phyloP scores from a whole-genome alignment of 2,797 vertebrate species.

The Botia kubotai region DNA sequence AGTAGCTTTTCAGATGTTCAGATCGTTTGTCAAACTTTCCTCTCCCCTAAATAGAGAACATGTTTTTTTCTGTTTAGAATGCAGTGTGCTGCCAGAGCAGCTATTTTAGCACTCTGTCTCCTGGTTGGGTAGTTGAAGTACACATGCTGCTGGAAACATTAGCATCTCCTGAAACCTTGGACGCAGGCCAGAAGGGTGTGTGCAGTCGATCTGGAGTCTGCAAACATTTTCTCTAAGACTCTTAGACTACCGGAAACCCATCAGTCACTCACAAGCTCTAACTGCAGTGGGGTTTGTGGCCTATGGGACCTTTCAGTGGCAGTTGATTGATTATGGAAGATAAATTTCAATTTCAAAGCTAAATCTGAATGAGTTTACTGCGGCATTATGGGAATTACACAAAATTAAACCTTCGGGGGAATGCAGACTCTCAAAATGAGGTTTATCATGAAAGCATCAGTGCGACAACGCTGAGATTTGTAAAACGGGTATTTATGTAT shows the following conservation, averaged over 20 bases:
- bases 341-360: constrained; percentile 5
- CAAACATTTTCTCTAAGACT: constrained; percentile 46
- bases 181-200: constrained; percentile 50
- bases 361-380: background rate
- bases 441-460: background rate
- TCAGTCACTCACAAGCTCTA: constrained; percentile 32
- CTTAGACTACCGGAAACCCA: constrained; percentile 36
- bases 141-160: constrained; percentile 54
- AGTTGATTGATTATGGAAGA: background rate
- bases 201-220: constrained; percentile 28
- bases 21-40: constrained; percentile 8
- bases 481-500: background rate
- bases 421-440: background rate
- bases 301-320: background rate
- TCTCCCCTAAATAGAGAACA: background rate
- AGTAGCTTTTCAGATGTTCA: constrained; percentile 19
- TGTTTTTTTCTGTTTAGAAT: background rate
- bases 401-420: background rate
- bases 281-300: constrained; percentile 13
- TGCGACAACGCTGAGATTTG: background rate
- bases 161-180: constrained; percentile 59
- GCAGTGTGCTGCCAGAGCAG: background rate
- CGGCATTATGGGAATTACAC: background rate
- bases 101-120: constrained; percentile 21
- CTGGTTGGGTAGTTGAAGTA: constrained; percentile 51